Percentiles rank a stretch among this genome's conserved stretches.
These are phyloP conservation scores for Opisthograptis luteolata DNA, from an alignment of 2,888 invertebrate genomes.

Conservation along the genomic window DNA sequence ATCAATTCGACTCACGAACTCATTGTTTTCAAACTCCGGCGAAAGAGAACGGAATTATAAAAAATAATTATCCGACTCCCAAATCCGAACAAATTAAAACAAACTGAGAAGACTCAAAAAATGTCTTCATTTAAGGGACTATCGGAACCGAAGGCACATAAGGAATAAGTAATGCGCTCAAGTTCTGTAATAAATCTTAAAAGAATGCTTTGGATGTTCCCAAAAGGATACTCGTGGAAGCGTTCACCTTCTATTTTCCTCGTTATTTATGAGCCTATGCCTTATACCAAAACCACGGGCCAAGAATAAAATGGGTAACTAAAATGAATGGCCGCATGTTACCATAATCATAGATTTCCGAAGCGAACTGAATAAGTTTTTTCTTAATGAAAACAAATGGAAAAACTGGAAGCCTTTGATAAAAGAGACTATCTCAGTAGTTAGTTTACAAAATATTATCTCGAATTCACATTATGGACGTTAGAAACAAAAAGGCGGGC, in stretches of 20 bases:
- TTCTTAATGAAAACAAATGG: constrained; percentile 70
- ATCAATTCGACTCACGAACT: constrained; percentile 31
- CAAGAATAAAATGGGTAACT: constrained; percentile 82
- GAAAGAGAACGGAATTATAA: constrained; percentile 27
- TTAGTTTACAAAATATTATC: constrained; percentile 42
- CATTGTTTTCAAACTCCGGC: constrained; percentile 32
- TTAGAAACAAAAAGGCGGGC: constrained; percentile 58
- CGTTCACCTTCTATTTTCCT: constrained; percentile 83
- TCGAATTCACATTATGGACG: constrained; percentile 49
- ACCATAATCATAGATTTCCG: constrained; percentile 74
- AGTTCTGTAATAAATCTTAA: constrained; percentile 83
- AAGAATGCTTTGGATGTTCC: constrained; percentile 83
- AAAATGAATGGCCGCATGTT: constrained; percentile 76
- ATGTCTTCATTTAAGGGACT: constrained; percentile 61
- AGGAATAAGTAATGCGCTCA: constrained; percentile 82
- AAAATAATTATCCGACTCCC: constrained; percentile 32
- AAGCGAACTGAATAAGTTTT: constrained; percentile 60
- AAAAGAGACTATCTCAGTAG: constrained; percentile 46
- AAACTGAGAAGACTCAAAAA: constrained; percentile 51
- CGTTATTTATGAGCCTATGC: constrained; percentile 83
- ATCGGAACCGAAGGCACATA: constrained; percentile 74
- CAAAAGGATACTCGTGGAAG: constrained; percentile 83
- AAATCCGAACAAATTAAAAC: constrained; percentile 38
- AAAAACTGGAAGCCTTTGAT: constrained; percentile 55
- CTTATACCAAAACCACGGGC: constrained; percentile 79